Conservation (phyloP, 2,888 invertebrate genomes). For the Apodemia mormo region DNA sequence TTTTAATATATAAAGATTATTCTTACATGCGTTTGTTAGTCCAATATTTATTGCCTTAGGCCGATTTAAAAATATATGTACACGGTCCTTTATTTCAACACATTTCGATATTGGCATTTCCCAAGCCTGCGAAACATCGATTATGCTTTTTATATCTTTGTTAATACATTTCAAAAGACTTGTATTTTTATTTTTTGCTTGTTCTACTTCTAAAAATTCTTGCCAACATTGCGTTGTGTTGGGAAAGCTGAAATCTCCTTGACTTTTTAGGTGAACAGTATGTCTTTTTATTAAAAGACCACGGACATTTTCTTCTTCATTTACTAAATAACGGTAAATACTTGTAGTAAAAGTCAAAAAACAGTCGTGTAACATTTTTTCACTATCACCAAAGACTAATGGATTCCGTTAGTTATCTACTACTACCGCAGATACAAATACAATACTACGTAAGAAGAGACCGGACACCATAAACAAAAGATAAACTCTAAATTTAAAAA, state of each 20-base stretch:
- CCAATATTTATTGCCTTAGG: constrained; percentile 50
- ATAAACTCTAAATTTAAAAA: too few relatives aligned
- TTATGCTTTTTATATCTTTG: constrained; percentile 56
- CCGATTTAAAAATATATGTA: constrained; percentile 79
- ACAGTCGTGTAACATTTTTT: constrained; percentile 41
- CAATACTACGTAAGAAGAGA: too few relatives aligned
- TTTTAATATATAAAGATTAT: constrained; percentile 45
- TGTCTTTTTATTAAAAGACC: constrained; percentile 80
- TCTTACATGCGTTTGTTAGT: constrained; percentile 49
- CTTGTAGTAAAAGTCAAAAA: constrained; percentile 47
- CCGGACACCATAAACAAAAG: too few relatives aligned
- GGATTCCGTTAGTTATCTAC: too few relatives aligned
- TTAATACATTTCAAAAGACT: constrained; percentile 52
- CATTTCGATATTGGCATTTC: constrained; percentile 63
- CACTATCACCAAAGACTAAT: constrained; percentile 1
- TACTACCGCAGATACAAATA: too few relatives aligned
- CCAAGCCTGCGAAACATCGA: constrained; percentile 72
- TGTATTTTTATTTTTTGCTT: constrained; percentile 36
- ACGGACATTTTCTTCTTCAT: constrained; percentile 37
- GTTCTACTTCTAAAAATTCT: constrained; percentile 44
- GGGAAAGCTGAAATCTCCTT: constrained; percentile 86
- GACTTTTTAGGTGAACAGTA: constrained; percentile 72
- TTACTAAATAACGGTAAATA: constrained; percentile 50
- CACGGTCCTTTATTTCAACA: constrained; percentile 61
- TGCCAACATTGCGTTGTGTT: constrained; percentile 81